Conservation (phyloP, 2,888 invertebrate species). For the Pyrochroa serraticornis region DNA sequence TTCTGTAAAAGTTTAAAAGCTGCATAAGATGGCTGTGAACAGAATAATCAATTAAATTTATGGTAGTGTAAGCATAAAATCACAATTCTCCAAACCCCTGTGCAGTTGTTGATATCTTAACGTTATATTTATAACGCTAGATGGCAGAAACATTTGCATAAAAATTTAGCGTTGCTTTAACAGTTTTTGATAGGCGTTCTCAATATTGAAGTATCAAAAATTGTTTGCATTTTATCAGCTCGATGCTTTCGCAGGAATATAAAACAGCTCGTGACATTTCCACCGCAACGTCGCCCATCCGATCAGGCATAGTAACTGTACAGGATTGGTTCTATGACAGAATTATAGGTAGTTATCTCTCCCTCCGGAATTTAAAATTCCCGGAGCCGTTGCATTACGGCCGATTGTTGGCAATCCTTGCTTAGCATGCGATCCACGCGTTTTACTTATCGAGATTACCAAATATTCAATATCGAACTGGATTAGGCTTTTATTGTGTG, state of each 20-base stretch:
- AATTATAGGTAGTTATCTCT: conserved; percentile 49
- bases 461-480: conserved; percentile 46
- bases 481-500: conserved; percentile 49
- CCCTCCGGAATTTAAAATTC: conserved; percentile 44
- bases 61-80: background rate
- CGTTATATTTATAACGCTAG: background rate
- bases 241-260: conserved; percentile 38
- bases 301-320: conserved; percentile 29
- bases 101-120: conserved; percentile 14
- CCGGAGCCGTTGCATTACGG: conserved; percentile 39
- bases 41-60: background rate
- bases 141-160: conserved; percentile 22
- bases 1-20: too few species aligned
- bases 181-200: conserved; percentile 3
- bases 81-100: too few species aligned
- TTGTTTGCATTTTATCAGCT: conserved; percentile 41
- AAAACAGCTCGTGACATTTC: conserved; percentile 37
- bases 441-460: conserved; percentile 46
- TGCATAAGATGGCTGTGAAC: too few species aligned
- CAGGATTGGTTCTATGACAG: conserved; percentile 42
- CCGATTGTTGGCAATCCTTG: conserved; percentile 38
- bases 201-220: conserved; percentile 23
- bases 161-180: conserved; percentile 20
- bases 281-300: background rate
- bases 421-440: conserved; percentile 43